A percentile compares a stretch with the other conserved stretches of the same genome.
These are phyloP conservation scores for Brachypalpus laphriformis DNA, from an alignment of 2,888 invertebrate species.

Conservation along the genomic window DNA sequence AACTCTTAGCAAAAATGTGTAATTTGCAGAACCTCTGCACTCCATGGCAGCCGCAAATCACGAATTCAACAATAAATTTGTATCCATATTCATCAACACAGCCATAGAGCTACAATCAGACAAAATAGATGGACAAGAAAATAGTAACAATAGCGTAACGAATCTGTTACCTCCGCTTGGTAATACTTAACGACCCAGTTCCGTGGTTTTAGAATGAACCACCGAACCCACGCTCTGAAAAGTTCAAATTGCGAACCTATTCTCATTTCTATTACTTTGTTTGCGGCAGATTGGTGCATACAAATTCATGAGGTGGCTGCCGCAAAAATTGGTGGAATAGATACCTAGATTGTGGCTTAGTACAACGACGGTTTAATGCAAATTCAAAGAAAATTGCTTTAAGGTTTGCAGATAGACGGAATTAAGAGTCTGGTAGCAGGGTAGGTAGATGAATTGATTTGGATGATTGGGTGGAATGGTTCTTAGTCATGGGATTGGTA, in stretches of 20 bases:
- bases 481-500: neutral
- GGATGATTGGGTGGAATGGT: neutral
- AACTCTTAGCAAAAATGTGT: neutral
- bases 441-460: neutral
- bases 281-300: neutral
- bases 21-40: conserved; percentile 21
- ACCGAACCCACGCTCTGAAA: conserved; percentile 53
- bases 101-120: conserved; percentile 32
- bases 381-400: conserved; percentile 14
- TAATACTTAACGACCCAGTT: conserved; percentile 64
- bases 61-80: conserved; percentile 46
- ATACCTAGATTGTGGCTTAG: neutral
- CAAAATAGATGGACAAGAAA: conserved; percentile 65
- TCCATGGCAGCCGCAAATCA: conserved; percentile 31
- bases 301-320: neutral
- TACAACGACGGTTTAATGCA: conserved; percentile 1
- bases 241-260: conserved; percentile 46
- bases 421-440: neutral
- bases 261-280: conserved; percentile 3
- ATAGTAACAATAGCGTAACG: conserved; percentile 54
- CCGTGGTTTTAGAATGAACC: conserved; percentile 43
- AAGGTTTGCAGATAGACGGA: neutral
- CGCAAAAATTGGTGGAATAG: neutral
- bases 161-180: conserved; percentile 47
- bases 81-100: conserved; percentile 39